These are phyloP conservation scores for Xiphophorus couchianus DNA, from an alignment of 2,113 vertebrate species.

Conservation along the genomic window DNA sequence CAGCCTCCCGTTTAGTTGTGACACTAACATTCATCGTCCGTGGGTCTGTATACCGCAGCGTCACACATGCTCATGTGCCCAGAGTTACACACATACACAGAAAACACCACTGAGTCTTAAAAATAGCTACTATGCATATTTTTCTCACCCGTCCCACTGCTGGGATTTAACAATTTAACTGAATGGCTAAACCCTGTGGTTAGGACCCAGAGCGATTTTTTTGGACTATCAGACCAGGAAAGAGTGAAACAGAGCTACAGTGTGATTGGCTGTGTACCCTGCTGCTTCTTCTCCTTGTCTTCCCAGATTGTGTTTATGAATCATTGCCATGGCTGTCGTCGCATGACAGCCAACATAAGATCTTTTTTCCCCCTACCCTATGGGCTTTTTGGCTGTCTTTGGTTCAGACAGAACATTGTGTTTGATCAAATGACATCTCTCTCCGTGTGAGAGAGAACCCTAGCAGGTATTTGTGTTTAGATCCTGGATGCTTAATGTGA, in stretches of 20 bases:
- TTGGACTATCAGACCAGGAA: slow-evolving; percentile 35
- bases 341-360: slow-evolving; percentile 45
- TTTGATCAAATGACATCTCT: slow-evolving; percentile 24
- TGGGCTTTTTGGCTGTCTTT: slow-evolving; percentile 51
- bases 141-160: slow-evolving; percentile 22
- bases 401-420: slow-evolving; percentile 47
- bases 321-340: slow-evolving; percentile 46
- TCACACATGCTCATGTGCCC: slow-evolving; percentile 38
- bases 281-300: slow-evolving; percentile 24
- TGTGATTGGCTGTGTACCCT: slow-evolving; percentile 35
- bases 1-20: slow-evolving; percentile 70
- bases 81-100: slow-evolving; percentile 22
- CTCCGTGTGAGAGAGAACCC: slow-evolving; percentile 19
- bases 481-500: slow-evolving; percentile 34
- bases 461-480: slow-evolving; percentile 30
- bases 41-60: slow-evolving; percentile 45
- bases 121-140: slow-evolving; percentile 60
- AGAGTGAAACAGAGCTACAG: slow-evolving; percentile 5
- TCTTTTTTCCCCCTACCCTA: slow-evolving; percentile 19
- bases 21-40: slow-evolving; percentile 70
- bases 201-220: slow-evolving; percentile 31
- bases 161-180: slow-evolving; percentile 62
- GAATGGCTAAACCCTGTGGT: slow-evolving; percentile 38
- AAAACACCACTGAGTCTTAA: slow-evolving; percentile 58
- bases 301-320: slow-evolving; percentile 58